Percentiles rank a stretch among this genome's conserved stretches.
Evolutionary conservation across 1,140 invertebrate species (phyloP).

Genomic region (Drosophila ironensis): DNA sequence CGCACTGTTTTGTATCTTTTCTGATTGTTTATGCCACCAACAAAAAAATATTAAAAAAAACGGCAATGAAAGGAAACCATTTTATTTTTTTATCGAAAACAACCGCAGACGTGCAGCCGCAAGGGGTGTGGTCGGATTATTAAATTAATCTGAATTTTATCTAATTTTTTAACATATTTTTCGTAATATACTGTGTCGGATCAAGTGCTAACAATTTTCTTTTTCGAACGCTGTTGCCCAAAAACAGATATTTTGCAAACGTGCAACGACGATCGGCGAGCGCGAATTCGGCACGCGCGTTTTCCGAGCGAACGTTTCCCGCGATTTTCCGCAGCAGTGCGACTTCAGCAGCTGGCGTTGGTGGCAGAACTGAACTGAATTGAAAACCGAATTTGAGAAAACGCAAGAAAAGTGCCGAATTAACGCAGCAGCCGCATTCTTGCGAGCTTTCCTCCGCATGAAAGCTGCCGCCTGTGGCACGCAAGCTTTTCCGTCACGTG

Average conservation of each 20-base stretch:
- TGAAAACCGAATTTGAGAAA: slow-evolving; percentile 2
- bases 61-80: not conserved
- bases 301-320: slow-evolving; percentile 33
- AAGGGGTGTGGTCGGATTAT: not conserved
- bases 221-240: too few relatives aligned
- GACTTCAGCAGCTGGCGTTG: slow-evolving; percentile 72
- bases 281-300: slow-evolving; percentile 33
- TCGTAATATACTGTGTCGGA: not conserved
- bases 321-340: slow-evolving; percentile 26
- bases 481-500: slow-evolving; percentile 61
- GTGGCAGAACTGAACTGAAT: slow-evolving; percentile 71
- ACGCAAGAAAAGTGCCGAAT: slow-evolving; percentile 26
- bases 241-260: slow-evolving; percentile 11
- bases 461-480: slow-evolving; percentile 58
- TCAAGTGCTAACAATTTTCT: not conserved
- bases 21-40: slow-evolving; percentile 1
- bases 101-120: too few relatives aligned
- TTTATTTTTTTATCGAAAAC: not conserved
- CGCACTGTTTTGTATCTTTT: slow-evolving; percentile 10
- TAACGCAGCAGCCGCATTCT: slow-evolving; percentile 57
- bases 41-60: slow-evolving; percentile 21
- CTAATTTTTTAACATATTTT: not conserved
- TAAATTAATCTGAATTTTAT: not conserved
- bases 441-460: slow-evolving; percentile 46
- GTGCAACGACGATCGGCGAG: slow-evolving; percentile 13